A percentile compares a stretch with the other conserved stretches of the same genome.
Conservation (phyloP, 2,888 invertebrate genomes). For the Globia sparganii region DNA sequence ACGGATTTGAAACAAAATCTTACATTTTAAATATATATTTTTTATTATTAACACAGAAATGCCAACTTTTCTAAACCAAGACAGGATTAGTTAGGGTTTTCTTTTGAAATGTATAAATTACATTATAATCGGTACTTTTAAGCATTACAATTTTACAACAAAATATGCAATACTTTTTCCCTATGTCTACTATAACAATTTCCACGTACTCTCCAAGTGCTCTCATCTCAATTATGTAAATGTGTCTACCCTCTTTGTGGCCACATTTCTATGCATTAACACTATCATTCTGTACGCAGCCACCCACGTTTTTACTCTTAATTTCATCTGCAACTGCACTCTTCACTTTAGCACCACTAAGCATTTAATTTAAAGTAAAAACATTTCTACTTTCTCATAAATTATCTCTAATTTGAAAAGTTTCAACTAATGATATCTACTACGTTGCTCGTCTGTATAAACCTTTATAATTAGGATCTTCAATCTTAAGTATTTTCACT, state of each 20-base stretch:
- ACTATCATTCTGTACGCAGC: slow-evolving; percentile 25
- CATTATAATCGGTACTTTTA: not conserved
- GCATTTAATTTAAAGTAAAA: slow-evolving; percentile 14
- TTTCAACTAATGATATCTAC: not conserved
- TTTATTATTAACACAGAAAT: not conserved
- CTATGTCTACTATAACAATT: slow-evolving; percentile 21
- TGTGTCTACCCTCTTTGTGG: slow-evolving; percentile 34
- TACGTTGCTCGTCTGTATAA: not conserved
- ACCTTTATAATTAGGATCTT: not conserved
- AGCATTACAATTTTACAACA: not conserved
- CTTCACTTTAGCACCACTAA: slow-evolving; percentile 19
- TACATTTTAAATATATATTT: not conserved
- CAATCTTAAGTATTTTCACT: not conserved
- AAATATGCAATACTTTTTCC: not conserved
- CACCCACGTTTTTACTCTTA: slow-evolving; percentile 22
- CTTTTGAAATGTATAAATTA: not conserved
- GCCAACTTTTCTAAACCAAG: not conserved
- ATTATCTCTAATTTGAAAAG: not conserved
- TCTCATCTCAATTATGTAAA: slow-evolving; percentile 52
- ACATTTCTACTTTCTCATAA: slow-evolving; percentile 15
- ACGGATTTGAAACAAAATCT: not conserved
- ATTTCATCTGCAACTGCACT: slow-evolving; percentile 29
- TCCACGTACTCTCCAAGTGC: slow-evolving; percentile 23
- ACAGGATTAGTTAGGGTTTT: not conserved
- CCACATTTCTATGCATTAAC: slow-evolving; percentile 45